Evolutionary conservation across 2,888 invertebrate species (phyloP).

Genomic region (Agrilus mali): DNA sequence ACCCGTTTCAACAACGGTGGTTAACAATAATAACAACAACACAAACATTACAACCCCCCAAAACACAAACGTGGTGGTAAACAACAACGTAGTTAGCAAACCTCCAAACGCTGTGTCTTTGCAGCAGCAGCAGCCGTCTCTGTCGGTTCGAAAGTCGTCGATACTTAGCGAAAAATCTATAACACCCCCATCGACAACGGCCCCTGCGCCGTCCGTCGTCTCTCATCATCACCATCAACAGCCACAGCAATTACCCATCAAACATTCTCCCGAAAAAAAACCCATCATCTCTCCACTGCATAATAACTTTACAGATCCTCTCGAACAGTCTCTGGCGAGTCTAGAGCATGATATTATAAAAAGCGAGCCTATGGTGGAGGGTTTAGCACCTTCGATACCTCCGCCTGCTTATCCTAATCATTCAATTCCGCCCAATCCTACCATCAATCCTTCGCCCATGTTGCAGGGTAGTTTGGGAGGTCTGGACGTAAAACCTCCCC

Average conservation of each 20-base stretch:
- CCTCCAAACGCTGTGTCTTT: conserved; percentile 1
- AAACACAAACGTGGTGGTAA: conserved; percentile 13
- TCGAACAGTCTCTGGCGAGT: conserved; percentile 58
- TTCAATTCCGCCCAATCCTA: conserved; percentile 17
- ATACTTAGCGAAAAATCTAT: conserved; percentile 6
- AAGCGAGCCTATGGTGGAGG: conserved; percentile 38
- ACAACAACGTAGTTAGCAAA: conserved; percentile 9
- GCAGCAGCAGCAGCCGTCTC: conserved; percentile 2
- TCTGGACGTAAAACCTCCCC: conserved; percentile 22
- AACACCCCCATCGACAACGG: conserved; percentile 17
- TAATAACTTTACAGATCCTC: conserved; percentile 45
- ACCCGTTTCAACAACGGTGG: conserved; percentile 13
- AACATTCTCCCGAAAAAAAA: conserved; percentile 25
- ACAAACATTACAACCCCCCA: conserved; percentile 16
- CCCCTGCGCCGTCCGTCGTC: conserved; percentile 18
- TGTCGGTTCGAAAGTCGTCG: too few species aligned
- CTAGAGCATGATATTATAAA: conserved; percentile 49
- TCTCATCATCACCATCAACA: conserved; percentile 34
- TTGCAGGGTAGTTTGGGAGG: conserved; percentile 20
- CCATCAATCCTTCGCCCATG: conserved; percentile 19
- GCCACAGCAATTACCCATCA: conserved; percentile 12
- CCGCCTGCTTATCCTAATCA: conserved; percentile 20
- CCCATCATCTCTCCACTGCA: conserved; percentile 29
- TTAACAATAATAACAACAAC: conserved; percentile 18
- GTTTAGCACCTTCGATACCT: conserved; percentile 20